phyloP scores from a whole-genome alignment of 2,797 vertebrate genomes.

The Tapirus indicus region DNA sequence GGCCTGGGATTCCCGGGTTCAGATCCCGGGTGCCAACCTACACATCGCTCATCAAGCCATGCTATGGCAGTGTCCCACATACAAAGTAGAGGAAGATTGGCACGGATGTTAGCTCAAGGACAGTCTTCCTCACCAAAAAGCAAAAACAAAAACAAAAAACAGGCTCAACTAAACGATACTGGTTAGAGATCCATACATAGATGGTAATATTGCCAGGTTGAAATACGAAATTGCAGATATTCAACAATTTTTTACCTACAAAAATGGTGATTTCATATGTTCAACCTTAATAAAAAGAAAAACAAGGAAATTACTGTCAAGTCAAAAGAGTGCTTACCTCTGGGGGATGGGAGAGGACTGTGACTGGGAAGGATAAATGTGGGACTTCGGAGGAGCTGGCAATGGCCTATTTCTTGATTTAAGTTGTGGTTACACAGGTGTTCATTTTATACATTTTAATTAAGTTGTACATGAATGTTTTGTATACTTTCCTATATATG shows the following conservation, averaged over 20 bases:
- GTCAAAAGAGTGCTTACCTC: neutral
- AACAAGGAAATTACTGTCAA: neutral
- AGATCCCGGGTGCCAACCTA: no score
- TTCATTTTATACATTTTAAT: slow-evolving; percentile 5
- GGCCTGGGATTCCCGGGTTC: no score
- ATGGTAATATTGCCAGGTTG: neutral
- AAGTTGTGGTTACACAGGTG: neutral
- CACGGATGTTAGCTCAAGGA: no score
- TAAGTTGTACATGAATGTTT: neutral
- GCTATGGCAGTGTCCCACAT: no score
- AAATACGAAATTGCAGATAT: neutral
- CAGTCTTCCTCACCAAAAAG: no score
- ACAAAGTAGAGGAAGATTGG: no score
- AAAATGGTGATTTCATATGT: neutral
- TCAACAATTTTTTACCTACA: neutral
- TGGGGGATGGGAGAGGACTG: neutral
- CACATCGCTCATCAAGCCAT: no score
- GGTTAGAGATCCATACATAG: neutral
- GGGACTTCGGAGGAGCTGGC: neutral
- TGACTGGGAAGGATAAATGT: neutral
- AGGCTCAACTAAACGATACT: neutral
- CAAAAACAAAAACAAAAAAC: neutral
- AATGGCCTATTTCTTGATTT: neutral
- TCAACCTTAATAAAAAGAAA: neutral
- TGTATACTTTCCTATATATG: neutral